Conservation (phyloP, 2,113 vertebrate genomes). For the Heterotilapia buettikoferi region DNA sequence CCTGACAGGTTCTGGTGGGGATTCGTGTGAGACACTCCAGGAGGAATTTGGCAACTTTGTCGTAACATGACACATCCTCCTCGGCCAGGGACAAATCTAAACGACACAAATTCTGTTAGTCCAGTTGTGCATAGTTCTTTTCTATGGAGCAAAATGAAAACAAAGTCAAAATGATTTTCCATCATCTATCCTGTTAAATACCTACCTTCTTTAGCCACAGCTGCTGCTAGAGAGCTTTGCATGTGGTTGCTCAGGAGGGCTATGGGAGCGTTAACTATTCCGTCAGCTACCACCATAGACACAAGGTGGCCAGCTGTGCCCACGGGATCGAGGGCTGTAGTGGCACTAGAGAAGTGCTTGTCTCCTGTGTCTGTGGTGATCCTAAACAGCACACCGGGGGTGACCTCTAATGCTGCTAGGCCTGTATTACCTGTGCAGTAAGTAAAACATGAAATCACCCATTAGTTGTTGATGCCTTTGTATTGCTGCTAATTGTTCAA, state of each 20-base stretch:
- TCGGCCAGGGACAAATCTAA: constrained; percentile 56
- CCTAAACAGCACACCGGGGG: constrained; percentile 65
- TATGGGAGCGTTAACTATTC: constrained; percentile 64
- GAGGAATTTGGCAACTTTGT: constrained; percentile 63
- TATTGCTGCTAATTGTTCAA: not conserved
- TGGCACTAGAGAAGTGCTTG: constrained; percentile 63
- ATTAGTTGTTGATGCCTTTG: not conserved
- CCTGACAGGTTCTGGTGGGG: constrained; percentile 67
- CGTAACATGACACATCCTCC: constrained; percentile 53
- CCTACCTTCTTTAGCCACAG: constrained; percentile 66
- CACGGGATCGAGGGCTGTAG: constrained; percentile 45
- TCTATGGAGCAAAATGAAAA: not conserved
- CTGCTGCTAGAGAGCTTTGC: constrained; percentile 64
- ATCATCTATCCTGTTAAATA: not conserved
- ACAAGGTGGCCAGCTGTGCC: constrained; percentile 73
- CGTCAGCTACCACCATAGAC: constrained; percentile 71
- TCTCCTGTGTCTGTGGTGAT: constrained; percentile 66
- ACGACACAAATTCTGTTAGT: not conserved
- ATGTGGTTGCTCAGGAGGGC: constrained; percentile 78
- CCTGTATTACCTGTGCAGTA: constrained; percentile 50
- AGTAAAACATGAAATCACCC: not conserved
- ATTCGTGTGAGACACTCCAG: constrained; percentile 68
- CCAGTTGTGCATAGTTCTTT: not conserved
- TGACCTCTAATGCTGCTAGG: constrained; percentile 68
- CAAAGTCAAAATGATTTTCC: not conserved